Evolutionary conservation across 1,140 invertebrate genomes (phyloP), one percentile per base, ranked within the genome.

Genomic region (Nymphalis io): DNA sequence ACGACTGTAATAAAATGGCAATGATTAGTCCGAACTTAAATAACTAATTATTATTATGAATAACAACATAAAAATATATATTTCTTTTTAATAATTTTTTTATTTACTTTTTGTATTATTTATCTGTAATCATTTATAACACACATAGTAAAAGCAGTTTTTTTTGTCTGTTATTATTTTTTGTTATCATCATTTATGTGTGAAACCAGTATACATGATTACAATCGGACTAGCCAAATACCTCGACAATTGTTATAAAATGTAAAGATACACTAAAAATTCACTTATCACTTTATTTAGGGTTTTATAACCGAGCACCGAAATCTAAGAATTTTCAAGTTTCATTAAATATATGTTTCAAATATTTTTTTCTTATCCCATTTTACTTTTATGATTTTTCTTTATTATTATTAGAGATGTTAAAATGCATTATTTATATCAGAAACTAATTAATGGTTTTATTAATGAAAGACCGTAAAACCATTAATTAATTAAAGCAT

Each of bases 21-120:
- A 85, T 87, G 81, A 83, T 66, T 84, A 88, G 85, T 88, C 86
- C 85, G 84, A 86, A 83, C 58, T 70, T 70, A 57, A 15, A 58
- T 48, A 70, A 65, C 66, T 69, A 63, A 48, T 51, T 51, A 51
- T 63, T 70, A 62, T 51, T 42, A 59, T 44, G 40, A 64, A 57
- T 60, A 33, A 64, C 57, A 42, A 27, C 18, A 44, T 23, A 67
- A 11, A 33, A 33, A 42, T 23, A 23, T 65, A 42, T 57, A 42
- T 57, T 57, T 39, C 57, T 64, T 62, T 69, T 69, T 58, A 46
- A 44, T 46, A 33, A 13, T n/a, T 58, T 23, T 44, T 44, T 64
- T 18, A 20, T 20, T 51, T 8, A 20, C 20, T 51, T 51, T 10
- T 51, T 51, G 12, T 11, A 11, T 42, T 42, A 42, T 51, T 18